Evolutionary conservation across 2,888 invertebrate genomes (phyloP).

Genomic region (Acholoe squamosa): DNA sequence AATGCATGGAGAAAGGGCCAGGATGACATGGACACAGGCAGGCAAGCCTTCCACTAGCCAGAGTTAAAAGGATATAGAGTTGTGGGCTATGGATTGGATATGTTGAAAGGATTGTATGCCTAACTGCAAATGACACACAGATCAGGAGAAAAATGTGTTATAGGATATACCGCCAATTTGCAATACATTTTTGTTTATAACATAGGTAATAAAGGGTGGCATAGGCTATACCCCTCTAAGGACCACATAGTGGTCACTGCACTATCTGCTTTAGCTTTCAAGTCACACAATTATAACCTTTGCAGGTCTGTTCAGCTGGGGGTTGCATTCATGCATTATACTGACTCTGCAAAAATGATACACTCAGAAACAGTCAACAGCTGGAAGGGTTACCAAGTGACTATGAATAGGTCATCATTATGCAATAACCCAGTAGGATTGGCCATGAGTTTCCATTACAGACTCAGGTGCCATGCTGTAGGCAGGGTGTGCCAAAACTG

Average conservation of each 20-base stretch:
- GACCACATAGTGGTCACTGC: no score
- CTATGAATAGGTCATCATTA: background rate
- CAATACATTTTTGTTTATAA: background rate
- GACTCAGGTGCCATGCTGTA: no score
- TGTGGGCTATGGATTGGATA: background rate
- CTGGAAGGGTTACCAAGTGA: background rate
- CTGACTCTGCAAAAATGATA: no score
- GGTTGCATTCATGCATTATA: no score
- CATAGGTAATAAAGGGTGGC: no score
- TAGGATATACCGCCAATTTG: background rate
- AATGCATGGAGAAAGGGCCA: background rate
- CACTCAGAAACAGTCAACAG: no score
- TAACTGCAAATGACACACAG: background rate
- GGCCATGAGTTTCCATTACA: background rate
- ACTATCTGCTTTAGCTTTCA: no score
- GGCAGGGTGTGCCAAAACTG: no score
- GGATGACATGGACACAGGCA: background rate
- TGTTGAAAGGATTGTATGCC: background rate
- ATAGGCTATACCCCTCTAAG: no score
- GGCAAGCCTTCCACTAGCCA: background rate
- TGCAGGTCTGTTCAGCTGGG: no score
- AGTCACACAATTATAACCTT: no score
- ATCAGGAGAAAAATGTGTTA: background rate
- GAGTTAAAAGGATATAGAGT: background rate
- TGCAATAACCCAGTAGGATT: constrained; percentile 20